Conservation (phyloP, 2,113 vertebrate species). For the Arvicanthis niloticus region DNA sequence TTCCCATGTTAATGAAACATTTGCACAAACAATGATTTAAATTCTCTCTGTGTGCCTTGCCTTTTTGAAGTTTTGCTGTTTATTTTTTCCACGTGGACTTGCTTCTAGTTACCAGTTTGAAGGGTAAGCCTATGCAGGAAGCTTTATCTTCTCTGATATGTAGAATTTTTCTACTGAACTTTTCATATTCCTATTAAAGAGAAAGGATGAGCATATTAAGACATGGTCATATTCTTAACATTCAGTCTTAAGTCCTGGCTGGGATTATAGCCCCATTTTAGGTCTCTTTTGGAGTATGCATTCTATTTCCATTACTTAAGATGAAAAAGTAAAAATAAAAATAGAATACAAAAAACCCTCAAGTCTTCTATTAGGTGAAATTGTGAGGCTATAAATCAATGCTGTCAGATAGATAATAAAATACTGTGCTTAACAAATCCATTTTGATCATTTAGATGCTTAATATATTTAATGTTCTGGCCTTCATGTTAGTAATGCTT, state of each 20-base stretch:
- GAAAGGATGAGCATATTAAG: conserved; percentile 47
- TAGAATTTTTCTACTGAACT: conserved; percentile 45
- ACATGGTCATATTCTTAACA: neutral
- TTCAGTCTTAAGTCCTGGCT: neutral
- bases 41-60: neutral
- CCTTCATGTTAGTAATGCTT: conserved; percentile 50
- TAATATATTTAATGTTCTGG: conserved; percentile 43
- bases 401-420: conserved; percentile 39
- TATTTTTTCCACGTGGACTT: neutral
- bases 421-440: conserved; percentile 14
- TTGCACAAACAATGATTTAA: conserved; percentile 63
- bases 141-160: conserved; percentile 8
- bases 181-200: conserved; percentile 52
- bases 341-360: neutral
- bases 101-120: conserved; percentile 35
- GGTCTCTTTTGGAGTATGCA: neutral
- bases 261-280: neutral
- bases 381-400: neutral
- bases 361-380: conserved; percentile 37
- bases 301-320: neutral
- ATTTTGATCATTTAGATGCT: conserved; percentile 33
- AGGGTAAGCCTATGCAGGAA: conserved; percentile 33
- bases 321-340: neutral
- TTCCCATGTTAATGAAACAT: conserved; percentile 61
- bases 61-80: conserved; percentile 46